phyloP scores from a whole-genome alignment of 2,797 vertebrate species.

The Alectoris magna region DNA sequence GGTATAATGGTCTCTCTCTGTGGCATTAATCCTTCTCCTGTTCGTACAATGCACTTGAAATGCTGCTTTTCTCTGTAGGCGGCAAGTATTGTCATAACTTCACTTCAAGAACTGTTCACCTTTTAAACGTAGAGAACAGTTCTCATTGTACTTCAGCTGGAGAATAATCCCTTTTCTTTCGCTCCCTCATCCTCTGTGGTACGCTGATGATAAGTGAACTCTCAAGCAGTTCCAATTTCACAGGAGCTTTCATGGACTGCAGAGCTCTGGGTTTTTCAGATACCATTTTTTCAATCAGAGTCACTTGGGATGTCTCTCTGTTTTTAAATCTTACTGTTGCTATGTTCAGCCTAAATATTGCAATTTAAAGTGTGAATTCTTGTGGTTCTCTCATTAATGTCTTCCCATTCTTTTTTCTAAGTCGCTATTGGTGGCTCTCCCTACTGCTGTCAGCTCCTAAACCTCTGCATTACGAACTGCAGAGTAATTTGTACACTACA shows the following conservation, averaged over 20 bases:
- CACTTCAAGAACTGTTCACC: slow-evolving; percentile 66
- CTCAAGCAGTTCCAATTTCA: slow-evolving; percentile 59
- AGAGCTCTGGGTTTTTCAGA: slow-evolving; percentile 47
- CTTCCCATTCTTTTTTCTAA: slow-evolving; percentile 34
- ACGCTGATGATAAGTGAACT: slow-evolving; percentile 59
- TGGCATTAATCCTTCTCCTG: slow-evolving; percentile 71
- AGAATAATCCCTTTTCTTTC: slow-evolving; percentile 70
- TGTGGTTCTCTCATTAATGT: slow-evolving; percentile 30
- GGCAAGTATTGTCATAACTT: slow-evolving; percentile 73
- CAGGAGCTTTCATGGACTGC: slow-evolving; percentile 50
- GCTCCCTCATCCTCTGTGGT: slow-evolving; percentile 42
- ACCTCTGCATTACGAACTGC: slow-evolving; percentile 48
- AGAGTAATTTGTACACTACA: neutral
- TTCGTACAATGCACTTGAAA: slow-evolving; percentile 63
- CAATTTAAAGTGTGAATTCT: slow-evolving; percentile 47
- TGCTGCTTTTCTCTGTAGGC: slow-evolving; percentile 58
- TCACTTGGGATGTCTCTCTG: slow-evolving; percentile 15
- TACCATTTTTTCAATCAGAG: neutral
- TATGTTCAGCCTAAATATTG: slow-evolving; percentile 46
- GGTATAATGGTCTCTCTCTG: slow-evolving; percentile 47
- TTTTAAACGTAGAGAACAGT: slow-evolving; percentile 68
- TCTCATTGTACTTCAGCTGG: slow-evolving; percentile 63
- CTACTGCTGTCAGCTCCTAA: slow-evolving; percentile 35
- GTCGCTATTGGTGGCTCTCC: slow-evolving; percentile 60
- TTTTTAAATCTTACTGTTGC: slow-evolving; percentile 44